Evolutionary conservation across 2,797 vertebrate genomes (phyloP).

Genomic region (Amblyopsis hoosieri): DNA sequence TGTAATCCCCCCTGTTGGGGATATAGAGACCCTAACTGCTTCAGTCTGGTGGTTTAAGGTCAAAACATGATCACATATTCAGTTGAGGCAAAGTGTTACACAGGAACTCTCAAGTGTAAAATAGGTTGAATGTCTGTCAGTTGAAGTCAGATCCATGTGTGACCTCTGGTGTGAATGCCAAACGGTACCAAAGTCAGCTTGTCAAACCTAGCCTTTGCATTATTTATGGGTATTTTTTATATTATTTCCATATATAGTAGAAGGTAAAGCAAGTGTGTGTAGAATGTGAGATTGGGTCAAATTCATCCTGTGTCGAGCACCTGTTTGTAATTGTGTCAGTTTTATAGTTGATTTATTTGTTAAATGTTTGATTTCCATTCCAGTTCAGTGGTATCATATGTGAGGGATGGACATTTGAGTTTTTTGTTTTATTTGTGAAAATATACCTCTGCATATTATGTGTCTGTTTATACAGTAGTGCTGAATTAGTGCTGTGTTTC

Average conservation of each 20-base stretch:
- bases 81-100: constrained; percentile 55
- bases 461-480: not conserved
- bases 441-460: not conserved
- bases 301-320: constrained; percentile 4
- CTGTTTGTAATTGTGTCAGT: not conserved
- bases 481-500: not conserved
- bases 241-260: constrained; percentile 41
- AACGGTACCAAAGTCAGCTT: constrained; percentile 53
- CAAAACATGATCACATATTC: constrained; percentile 67
- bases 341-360: not conserved
- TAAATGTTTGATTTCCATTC: not conserved
- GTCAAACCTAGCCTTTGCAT: constrained; percentile 41
- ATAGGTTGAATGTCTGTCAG: constrained; percentile 56
- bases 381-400: not conserved
- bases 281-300: constrained; percentile 11
- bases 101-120: constrained; percentile 57
- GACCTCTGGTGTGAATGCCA: constrained; percentile 60
- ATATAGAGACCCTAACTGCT: constrained; percentile 49
- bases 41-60: constrained; percentile 54
- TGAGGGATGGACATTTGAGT: not conserved
- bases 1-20: constrained; percentile 56
- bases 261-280: constrained; percentile 15
- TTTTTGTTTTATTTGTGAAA: not conserved
- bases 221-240: constrained; percentile 36
- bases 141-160: constrained; percentile 58